Evolutionary conservation across 2,888 invertebrate species (phyloP).

Genomic region (Athripsodes cinereus): DNA sequence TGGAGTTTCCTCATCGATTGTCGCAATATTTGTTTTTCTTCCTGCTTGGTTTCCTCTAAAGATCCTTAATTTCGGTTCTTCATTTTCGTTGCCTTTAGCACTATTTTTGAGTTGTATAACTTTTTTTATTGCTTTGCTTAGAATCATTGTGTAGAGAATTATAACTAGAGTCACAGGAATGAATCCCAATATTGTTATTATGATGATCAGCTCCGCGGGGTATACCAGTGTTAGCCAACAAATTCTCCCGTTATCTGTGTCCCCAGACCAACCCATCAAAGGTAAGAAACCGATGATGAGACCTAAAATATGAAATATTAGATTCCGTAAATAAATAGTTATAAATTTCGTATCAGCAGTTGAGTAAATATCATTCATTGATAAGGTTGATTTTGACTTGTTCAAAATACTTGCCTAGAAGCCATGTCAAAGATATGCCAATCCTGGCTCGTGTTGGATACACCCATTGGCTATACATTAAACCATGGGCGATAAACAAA

Average conservation of each 20-base stretch:
- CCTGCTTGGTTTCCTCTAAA: constrained; percentile 29
- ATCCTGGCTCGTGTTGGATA: constrained; percentile 52
- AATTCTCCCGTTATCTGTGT: constrained; percentile 44
- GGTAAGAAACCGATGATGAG: constrained; percentile 54
- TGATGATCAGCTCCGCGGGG: constrained; percentile 48
- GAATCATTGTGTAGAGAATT: constrained; percentile 53
- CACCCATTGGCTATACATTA: constrained; percentile 57
- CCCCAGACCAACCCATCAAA: constrained; percentile 51
- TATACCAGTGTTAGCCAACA: constrained; percentile 55
- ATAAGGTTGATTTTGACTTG: too few relatives aligned
- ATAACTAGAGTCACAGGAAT: constrained; percentile 44
- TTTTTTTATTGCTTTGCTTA: constrained; percentile 52
- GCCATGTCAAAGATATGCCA: constrained; percentile 51
- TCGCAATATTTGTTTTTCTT: background rate
- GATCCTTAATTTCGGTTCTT: constrained; percentile 24
- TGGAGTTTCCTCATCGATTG: background rate
- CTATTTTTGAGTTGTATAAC: constrained; percentile 43
- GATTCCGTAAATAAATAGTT: background rate
- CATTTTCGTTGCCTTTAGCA: constrained; percentile 24
- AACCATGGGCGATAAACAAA: constrained; percentile 57
- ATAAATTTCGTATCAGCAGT: too few relatives aligned
- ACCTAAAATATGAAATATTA: constrained; percentile 38
- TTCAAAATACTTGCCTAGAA: constrained; percentile 44
- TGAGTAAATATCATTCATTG: too few relatives aligned
- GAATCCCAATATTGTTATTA: constrained; percentile 51